Evolutionary conservation across 2,888 invertebrate genomes (phyloP), one percentile per base, ranked within the genome.

Genomic region (Bugula neritina): DNA sequence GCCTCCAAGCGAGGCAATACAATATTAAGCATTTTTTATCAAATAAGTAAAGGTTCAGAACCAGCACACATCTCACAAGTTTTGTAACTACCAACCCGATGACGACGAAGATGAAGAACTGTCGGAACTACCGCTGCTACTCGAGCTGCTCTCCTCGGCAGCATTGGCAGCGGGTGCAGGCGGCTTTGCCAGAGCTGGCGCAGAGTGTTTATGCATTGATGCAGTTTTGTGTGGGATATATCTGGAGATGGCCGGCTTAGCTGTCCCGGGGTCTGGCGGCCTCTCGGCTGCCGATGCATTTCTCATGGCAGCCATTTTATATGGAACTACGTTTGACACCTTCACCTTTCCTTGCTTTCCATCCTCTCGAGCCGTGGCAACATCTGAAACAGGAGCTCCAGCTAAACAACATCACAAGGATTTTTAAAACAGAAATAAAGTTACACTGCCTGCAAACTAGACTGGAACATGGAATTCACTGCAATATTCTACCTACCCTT

Each of bases 91-190:
- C n/a, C n/a, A n/a, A 63, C 63, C 63, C 13, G 63, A 63, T 31
- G 63, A 63, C 5, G 63, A 63, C 2, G 63, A 63, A 5, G 63
- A 63, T 5, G 63, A 63, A 63, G 63, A 63, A 31, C 63, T 63
- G 63, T 63, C 63, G 13, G 63, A 63, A 63, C 63, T 63, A 23
- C 57, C 57, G 31, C 63, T 63, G 31, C 63, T 63, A n/a, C 63
- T 63, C 3, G 63, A 63, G 63, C 63, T 63, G 63, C 63, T 63
- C 63, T 63, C 63, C 27, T 63, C 27, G n/a, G 27, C 63, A 3
- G 55, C 55, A 63, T 63, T 31, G 10, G 10, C 34, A 5, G 29
- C 63, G 13, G 57, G 57, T 23, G 23, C 13, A n/a, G 13, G 10
- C 13, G 57, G 3, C 27, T 13, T 27, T 31, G 27, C 25, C 31